These are phyloP conservation scores for Archocentrus centrarchus DNA, from an alignment of 2,113 vertebrate genomes.

Conservation along the genomic window DNA sequence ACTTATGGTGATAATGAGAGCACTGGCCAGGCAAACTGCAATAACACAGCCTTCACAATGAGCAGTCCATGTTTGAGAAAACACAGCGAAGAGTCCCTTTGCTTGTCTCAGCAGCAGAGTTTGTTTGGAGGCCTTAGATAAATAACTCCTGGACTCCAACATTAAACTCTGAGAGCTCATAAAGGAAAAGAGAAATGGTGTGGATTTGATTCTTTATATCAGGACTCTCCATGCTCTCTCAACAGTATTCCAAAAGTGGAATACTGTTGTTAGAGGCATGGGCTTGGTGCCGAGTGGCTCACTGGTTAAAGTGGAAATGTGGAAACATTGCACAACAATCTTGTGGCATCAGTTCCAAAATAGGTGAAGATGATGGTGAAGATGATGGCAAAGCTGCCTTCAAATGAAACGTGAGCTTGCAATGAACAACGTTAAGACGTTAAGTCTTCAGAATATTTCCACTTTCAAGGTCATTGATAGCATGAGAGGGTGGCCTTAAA, in stretches of 20 bases:
- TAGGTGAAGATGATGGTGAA: background rate
- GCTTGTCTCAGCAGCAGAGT: background rate
- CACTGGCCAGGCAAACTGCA: slow-evolving; percentile 17
- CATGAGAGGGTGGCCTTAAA: background rate
- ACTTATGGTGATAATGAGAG: slow-evolving; percentile 46
- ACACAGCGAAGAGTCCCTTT: background rate
- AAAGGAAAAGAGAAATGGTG: background rate
- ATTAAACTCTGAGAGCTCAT: background rate
- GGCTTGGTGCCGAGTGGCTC: background rate
- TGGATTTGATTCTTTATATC: background rate
- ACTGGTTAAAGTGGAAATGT: background rate
- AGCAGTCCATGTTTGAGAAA: background rate
- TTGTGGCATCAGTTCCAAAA: background rate
- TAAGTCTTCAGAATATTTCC: background rate
- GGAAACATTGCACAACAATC: background rate
- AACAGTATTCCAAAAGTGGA: background rate
- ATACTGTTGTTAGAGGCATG: background rate
- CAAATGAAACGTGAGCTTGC: background rate
- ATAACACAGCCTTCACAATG: background rate
- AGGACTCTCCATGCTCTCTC: background rate
- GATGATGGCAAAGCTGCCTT: background rate
- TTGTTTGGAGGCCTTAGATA: background rate
- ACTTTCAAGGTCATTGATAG: background rate
- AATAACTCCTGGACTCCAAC: background rate
- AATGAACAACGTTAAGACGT: background rate